Base-by-base conservation (phyloP, 2,113 vertebrate species). In the Pedionomus torquatus region DNA sequence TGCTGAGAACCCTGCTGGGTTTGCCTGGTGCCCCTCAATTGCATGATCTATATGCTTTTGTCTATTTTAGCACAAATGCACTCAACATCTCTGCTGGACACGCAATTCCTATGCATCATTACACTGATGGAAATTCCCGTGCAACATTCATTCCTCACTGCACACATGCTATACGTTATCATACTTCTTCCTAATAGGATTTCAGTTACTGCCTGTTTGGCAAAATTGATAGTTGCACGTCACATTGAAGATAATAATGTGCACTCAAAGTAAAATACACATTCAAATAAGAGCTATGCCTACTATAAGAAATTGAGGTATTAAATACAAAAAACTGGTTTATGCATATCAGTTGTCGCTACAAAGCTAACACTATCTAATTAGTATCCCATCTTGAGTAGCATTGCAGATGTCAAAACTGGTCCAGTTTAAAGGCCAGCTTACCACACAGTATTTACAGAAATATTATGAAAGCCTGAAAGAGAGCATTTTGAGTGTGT, bases 11-110 rank as follows among this genome's bases (percentile, higher is more conserved):
- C 54, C 35, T 54, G 69, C 63, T 49, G 28, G 33, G 75, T 75
- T 81, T 33, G 35, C 52, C 15, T 51, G 52, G 21, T 79, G 71
- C 54, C 54, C 57, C 28, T 33, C 48, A 46, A 37, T 60, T 87
- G 52, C 52, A 82, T 54, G 75, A 51, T n/a, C 82, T 74, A 72
- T 54, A 71, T 30, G 35, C 21, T 92, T 90, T 64, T 64, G 25
- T 72, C 49, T 87, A 16, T 84, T 91, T 89, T 60, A 89, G 57
- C 2, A 0, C 79, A 92, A 90, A 90, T 17, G 39, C 37, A 83
- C 75, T 92, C 77, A 65, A 81, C 90, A 90, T 63, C 61, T 74
- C 72, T 63, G 80, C 88, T 96, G 93, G 87, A 83, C 77, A 49
- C 37, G n/a, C 63, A 89, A 54, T 80, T 94, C 70, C 70, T 77